Percentiles rank a stretch among this genome's conserved stretches.
Evolutionary conservation across 92 coral and sea anemone genomes (phyloP).

Genomic region (Bergia puertoricense): DNA sequence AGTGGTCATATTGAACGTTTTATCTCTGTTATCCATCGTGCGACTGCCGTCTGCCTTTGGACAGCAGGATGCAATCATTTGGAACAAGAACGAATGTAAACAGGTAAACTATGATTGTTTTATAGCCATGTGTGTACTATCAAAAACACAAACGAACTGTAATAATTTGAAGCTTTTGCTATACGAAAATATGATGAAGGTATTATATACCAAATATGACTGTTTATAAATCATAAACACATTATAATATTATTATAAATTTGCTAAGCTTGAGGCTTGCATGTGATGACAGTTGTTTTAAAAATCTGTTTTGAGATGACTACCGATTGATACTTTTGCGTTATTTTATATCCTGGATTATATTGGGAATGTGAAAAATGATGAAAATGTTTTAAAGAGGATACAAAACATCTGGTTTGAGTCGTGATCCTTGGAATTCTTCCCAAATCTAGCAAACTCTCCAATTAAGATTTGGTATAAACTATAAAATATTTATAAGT

Average conservation of each 20-base stretch:
- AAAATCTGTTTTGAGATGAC: not conserved
- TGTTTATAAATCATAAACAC: not conserved
- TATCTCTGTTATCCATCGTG: not conserved
- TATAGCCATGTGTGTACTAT: not conserved
- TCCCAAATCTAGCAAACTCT: too few species aligned
- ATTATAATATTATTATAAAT: not conserved
- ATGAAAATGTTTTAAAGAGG: not conserved
- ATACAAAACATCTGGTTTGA: not conserved
- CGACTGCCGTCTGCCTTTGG: slow-evolving; percentile 9
- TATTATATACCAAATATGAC: not conserved
- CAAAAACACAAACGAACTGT: not conserved
- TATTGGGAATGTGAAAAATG: not conserved
- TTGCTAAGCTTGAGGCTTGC: not conserved
- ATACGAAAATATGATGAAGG: not conserved
- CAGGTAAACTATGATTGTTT: not conserved
- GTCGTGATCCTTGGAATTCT: too few species aligned
- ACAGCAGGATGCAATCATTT: not conserved
- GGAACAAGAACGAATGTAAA: slow-evolving; percentile 25
- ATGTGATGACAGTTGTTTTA: not conserved
- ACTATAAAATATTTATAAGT: too few species aligned
- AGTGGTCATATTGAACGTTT: not conserved
- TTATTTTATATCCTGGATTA: not conserved
- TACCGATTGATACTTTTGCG: too few species aligned
- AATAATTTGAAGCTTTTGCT: not conserved
- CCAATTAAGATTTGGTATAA: too few species aligned